Evolutionary conservation across 2,888 invertebrate species (phyloP).

Genomic region (Sympetrum striolatum): DNA sequence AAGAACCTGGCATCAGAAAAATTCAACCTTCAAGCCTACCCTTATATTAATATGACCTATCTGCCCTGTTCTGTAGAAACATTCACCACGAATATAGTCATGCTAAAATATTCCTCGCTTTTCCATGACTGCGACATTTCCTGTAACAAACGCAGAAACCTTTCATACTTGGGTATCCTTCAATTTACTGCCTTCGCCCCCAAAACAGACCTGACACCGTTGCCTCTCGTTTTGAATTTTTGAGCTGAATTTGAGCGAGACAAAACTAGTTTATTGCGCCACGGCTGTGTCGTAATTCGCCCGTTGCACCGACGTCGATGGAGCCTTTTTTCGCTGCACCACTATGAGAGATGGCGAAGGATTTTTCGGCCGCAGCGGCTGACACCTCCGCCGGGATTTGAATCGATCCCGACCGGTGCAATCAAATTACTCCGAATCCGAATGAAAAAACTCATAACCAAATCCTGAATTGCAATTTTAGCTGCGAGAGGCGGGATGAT

Average conservation of each 20-base stretch:
- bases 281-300: background rate
- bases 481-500: too few relatives aligned
- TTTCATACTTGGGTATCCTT: too few relatives aligned
- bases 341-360: background rate
- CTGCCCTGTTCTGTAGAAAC: too few relatives aligned
- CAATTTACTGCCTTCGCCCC: too few relatives aligned
- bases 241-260: background rate
- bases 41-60: too few relatives aligned
- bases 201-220: too few relatives aligned
- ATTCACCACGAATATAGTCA: too few relatives aligned
- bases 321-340: background rate
- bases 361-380: background rate
- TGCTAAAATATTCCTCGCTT: too few relatives aligned
- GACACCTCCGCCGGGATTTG: background rate
- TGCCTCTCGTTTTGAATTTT: background rate
- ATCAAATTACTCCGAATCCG: background rate
- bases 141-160: too few relatives aligned
- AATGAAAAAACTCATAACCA: background rate
- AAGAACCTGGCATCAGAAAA: too few relatives aligned
- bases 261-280: background rate
- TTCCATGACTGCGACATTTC: too few relatives aligned
- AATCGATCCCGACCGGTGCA: background rate
- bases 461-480: background rate
- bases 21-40: too few relatives aligned
- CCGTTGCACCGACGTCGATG: background rate